Base-by-base conservation (phyloP, 2,113 vertebrate species). In the Morone chrysops region DNA sequence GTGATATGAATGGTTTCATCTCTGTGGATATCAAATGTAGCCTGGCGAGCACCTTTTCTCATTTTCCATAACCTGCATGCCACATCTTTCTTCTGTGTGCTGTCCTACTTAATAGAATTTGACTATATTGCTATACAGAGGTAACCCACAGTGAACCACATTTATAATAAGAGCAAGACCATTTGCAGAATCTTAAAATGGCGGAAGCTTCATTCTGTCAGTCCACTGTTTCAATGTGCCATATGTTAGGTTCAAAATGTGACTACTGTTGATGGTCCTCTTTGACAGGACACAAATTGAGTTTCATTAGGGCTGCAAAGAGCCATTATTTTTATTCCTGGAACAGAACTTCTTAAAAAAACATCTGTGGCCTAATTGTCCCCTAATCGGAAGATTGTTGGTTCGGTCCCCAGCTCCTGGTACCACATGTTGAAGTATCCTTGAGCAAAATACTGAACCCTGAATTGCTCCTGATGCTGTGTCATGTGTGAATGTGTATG, bases 1-100 rank as follows among this genome's bases (percentile, higher is more conserved):
- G 67, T 20, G 70, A 83, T 62, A 54, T 12, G 72, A 86, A 75
- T n/a, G 72, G 62, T 81, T 84, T 89, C 43, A 65, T 87, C 71
- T 78, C 63, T 0, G 62, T 43, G 54, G 56, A 82, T 47, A 74
- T 79, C 65, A 38, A 60, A 77, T 79, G 10, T 20, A 70, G 48
- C 61, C 36, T 38, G 40, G 62, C 9, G 5, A 62, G 43, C 8
- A 66, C 31, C 13, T 75, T 83, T 70, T 25, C 25, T 74, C 68
- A 71, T 69, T 71, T 77, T 65, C 9, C 43, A n/a, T 59, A 66
- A 70, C 41, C 56, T 51, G 20, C 25, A 59, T 54, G 43, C 14
- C 38, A 73, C 60, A 62, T 81, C 65, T 59, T 54, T 18, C 40
- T 38, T 70, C 31, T 38, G 5, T 17, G 36, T 50, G 59, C 56